Base-by-base conservation (phyloP, 2,797 vertebrate species). In the Oryzias sinensis region DNA sequence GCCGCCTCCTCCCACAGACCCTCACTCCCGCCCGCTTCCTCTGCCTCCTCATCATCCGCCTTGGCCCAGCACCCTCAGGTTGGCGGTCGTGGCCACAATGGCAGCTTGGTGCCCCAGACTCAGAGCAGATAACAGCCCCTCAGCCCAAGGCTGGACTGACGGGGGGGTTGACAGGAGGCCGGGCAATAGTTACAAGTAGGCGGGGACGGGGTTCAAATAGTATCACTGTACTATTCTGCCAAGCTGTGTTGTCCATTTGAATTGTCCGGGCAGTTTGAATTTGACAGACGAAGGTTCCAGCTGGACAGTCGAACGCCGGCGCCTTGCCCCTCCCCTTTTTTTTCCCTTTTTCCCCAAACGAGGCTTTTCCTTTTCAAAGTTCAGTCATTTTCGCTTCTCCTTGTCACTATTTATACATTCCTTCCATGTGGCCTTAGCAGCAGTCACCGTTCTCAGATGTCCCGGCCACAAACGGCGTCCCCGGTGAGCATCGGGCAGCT, bases 61-160 rank as follows among this genome's bases (percentile, higher is more conserved):
- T 62, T 94, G 77, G 82, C 80, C 74, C 94, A 93, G 80, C 91
- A 92, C 81, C 92, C 94, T 86, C 92, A 91, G 84, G 90, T 92
- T 20, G 80, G 88, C 56, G 91, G 91, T 16, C 90, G 93, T 1
- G 95, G 92, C 63, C 96, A 95, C 89, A 97, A 97, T 0, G 95
- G 96, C 13, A 94, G 90, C 88, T 92, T 97, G 57, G 94, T 95
- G 45, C 84, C 95, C 68, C 94, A 95, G 93, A 96, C 94, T 88
- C 94, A 95, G 76, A 95, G 93, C 88, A 98, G 96, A 98, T 97
- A 96, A 96, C 95, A 91, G 87, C 72, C 83, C 81, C 83, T 82
- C 76, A 60, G 66, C 79, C 80, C 59, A 49, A 44, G 76, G 62
- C 71, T 60, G 44, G 74, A 82, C 78, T 82, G 66, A 81, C 25